Percentiles rank a stretch among this genome's conserved stretches.
phyloP scores from a whole-genome alignment of 1,140 invertebrate species.

The Brachystomella parvula region DNA sequence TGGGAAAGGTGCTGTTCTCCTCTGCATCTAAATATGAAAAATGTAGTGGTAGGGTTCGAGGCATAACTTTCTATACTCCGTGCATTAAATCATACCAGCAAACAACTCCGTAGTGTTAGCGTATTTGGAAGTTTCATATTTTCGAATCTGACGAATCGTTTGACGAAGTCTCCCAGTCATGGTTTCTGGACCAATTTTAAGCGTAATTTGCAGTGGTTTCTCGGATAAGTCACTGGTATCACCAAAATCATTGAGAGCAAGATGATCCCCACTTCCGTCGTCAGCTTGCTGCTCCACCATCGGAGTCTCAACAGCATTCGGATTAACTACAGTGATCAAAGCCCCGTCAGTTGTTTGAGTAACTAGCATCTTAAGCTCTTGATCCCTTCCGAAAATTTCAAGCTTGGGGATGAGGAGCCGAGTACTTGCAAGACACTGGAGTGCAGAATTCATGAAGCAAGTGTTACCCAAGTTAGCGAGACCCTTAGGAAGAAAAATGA shows the following conservation, averaged over 20 bases:
- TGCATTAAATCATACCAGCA: too few species aligned
- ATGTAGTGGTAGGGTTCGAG: too few species aligned
- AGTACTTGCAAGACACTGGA: constrained; percentile 44
- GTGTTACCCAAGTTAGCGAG: constrained; percentile 53
- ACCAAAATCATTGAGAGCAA: not conserved
- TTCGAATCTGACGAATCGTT: not conserved
- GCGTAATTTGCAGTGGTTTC: constrained; percentile 19
- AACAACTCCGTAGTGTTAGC: too few species aligned
- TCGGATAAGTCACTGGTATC: not conserved
- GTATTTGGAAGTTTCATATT: not conserved
- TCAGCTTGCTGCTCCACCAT: not conserved
- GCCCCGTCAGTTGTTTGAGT: constrained; percentile 13
- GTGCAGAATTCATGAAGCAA: constrained; percentile 58
- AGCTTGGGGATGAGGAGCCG: constrained; percentile 17
- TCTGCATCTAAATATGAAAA: too few species aligned
- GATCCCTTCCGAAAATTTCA: constrained; percentile 30
- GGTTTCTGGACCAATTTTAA: constrained; percentile 28
- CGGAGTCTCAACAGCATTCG: not conserved
- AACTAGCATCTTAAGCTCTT: constrained; percentile 15
- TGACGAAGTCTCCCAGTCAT: constrained; percentile 30
- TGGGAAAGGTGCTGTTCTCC: too few species aligned
- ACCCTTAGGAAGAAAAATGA: constrained; percentile 39
- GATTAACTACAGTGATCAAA: constrained; percentile 12
- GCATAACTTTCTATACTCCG: too few species aligned
- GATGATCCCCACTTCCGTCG: not conserved